A percentile compares a stretch with the other conserved stretches of the same genome.
Evolutionary conservation across 2,888 invertebrate species (phyloP).

Genomic region (Meteorus colon): DNA sequence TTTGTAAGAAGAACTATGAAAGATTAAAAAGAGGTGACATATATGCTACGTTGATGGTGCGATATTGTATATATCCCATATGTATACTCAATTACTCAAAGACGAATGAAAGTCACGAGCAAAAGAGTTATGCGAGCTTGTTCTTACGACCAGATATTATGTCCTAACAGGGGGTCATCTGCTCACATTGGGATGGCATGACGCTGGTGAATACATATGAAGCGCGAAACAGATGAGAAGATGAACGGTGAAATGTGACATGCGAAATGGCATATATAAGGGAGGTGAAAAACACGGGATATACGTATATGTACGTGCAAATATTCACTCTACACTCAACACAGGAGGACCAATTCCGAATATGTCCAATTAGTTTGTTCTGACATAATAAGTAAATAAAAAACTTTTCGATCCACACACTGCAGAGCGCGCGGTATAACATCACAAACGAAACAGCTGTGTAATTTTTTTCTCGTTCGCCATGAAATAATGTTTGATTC

Average conservation of each 20-base stretch:
- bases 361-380: conserved; percentile 69
- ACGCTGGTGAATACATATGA: conserved; percentile 1
- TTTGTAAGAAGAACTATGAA: conserved; percentile 49
- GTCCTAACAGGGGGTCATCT: conserved; percentile 31
- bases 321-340: conserved; percentile 51
- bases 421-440: conserved; percentile 24
- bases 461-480: conserved; percentile 58
- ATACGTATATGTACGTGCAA: conserved; percentile 60
- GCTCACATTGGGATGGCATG: conserved; percentile 38
- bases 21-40: conserved; percentile 19
- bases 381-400: conserved; percentile 72
- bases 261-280: conserved; percentile 11
- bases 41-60: conserved; percentile 10
- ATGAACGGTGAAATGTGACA: background rate
- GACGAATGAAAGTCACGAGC: conserved; percentile 59
- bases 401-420: conserved; percentile 60
- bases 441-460: conserved; percentile 39
- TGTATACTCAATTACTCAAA: conserved; percentile 56
- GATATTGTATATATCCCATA: conserved; percentile 5
- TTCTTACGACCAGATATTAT: conserved; percentile 63
- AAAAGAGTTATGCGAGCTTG: conserved; percentile 65
- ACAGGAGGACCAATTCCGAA: conserved; percentile 57
- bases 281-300: conserved; percentile 4
- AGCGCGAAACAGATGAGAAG: conserved; percentile 21
- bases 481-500: conserved; percentile 45